Conservation (phyloP, 1,140 invertebrate species). For the Heliconius hermathena region DNA sequence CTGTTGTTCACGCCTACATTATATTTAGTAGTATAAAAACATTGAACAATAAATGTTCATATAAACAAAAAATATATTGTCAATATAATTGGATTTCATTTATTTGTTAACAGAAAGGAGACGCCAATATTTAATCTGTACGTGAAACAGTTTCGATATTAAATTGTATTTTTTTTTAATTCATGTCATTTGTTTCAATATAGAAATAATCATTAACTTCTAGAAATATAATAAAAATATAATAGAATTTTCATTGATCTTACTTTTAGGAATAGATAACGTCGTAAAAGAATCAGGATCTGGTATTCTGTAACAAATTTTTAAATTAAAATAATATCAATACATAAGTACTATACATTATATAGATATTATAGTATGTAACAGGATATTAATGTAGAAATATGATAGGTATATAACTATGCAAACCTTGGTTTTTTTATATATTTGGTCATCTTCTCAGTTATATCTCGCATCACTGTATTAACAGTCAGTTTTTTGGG, state of each 20-base stretch:
- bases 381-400: neutral
- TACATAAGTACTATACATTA: neutral
- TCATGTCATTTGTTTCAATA: neutral
- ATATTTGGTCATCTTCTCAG: slow-evolving; percentile 48
- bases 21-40: slow-evolving; percentile 16
- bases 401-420: neutral
- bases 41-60: neutral
- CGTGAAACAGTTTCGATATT: neutral
- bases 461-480: slow-evolving; percentile 50
- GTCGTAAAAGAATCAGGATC: neutral
- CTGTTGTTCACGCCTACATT: slow-evolving; percentile 53
- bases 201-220: neutral
- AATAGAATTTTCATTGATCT: neutral
- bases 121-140: neutral
- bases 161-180: neutral
- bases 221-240: neutral
- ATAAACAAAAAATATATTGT: neutral
- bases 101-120: neutral
- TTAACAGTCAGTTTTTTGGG: slow-evolving; percentile 45
- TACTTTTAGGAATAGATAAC: neutral
- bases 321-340: slow-evolving; percentile 1
- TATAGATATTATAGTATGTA: neutral
- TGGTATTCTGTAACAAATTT: slow-evolving; percentile 20
- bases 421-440: slow-evolving; percentile 36
- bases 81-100: neutral